Evolutionary conservation across 1,140 invertebrate genomes (phyloP), one percentile per base, ranked within the genome.

Genomic region (Procambarus virginalis): DNA sequence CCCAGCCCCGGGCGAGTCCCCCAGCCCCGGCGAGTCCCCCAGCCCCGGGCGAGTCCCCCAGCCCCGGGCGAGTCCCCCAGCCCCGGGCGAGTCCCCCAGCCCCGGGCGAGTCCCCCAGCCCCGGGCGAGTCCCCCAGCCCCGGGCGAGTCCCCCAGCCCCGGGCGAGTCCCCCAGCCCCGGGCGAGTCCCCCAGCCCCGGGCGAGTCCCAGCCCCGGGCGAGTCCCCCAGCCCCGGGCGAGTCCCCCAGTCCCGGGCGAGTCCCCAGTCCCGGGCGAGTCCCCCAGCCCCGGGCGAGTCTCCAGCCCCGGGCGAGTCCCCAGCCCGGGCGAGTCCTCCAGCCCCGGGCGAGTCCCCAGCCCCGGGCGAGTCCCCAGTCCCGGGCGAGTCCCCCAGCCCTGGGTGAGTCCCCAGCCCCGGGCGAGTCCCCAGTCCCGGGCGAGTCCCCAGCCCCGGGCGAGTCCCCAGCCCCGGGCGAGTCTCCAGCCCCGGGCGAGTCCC

Each of bases 161-260:
- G 20, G 60, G 60, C 3, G 60, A 64, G 17, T 64, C 60, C 17
- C 60, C 6, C 17, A 17, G n/a, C n/a, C n/a, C n/a, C n/a, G n/a
- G n/a, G n/a, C n/a, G n/a, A n/a, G n/a, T n/a, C 84, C 82, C 87
- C 34, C 83, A 68, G 73, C 85, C 85, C 49, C 84, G 87, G 90
- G 90, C 87, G 46, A 91, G 80, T 34, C 68, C n/a, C 10, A 58
- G 6, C 20, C 60, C 60, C 60, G 0, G 60, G 60, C 17, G 60
- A 64, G 60, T 64, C 60, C 60, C 17, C 60, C n/a, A 17, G 60
- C 17, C 60, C 60, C 12, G 12, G 55, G 55, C 2, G 55, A 58
- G 17, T 17, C 60, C 14, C 60, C 9, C n/a, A 14, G 60, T n/a
- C 60, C 60, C 3, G 12, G 60, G 17, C 20, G 3, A 58, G 5